Evolutionary conservation across 37 sponge, comb jelly and placozoan species (phyloP).

Genomic region (Oopsacas minuta): DNA sequence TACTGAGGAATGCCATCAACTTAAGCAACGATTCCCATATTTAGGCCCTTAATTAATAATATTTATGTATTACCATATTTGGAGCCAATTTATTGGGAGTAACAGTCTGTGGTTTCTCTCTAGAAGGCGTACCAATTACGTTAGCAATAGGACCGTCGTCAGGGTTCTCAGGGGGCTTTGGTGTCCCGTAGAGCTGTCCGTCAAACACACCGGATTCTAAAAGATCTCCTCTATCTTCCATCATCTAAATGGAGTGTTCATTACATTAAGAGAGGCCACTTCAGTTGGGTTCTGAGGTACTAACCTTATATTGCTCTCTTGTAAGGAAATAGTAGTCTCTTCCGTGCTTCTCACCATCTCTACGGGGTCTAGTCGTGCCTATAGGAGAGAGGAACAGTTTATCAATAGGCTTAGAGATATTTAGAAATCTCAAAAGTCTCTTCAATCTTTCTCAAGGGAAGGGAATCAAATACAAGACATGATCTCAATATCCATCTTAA

Average conservation of each 20-base stretch:
- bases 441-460: background rate
- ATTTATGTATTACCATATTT: background rate
- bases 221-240: conserved; percentile 66
- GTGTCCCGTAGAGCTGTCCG: conserved; percentile 83
- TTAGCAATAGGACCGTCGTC: background rate
- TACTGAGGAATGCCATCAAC: no score
- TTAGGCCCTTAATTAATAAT: no score
- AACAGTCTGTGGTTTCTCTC: background rate
- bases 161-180: conserved; percentile 73
- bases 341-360: conserved; percentile 68
- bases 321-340: conserved; percentile 83
- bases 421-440: background rate
- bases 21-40: no score
- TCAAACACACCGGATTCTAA: conserved; percentile 79
- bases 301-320: conserved; percentile 60
- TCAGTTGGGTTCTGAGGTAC: no score
- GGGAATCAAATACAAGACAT: background rate
- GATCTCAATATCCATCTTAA: background rate
- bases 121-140: background rate
- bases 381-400: background rate
- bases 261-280: no score
- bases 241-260: no score
- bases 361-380: conserved; percentile 81
- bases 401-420: no score
- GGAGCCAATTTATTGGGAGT: background rate